phyloP scores from a whole-genome alignment of 2,888 invertebrate genomes.

The Bombylius discolor region DNA sequence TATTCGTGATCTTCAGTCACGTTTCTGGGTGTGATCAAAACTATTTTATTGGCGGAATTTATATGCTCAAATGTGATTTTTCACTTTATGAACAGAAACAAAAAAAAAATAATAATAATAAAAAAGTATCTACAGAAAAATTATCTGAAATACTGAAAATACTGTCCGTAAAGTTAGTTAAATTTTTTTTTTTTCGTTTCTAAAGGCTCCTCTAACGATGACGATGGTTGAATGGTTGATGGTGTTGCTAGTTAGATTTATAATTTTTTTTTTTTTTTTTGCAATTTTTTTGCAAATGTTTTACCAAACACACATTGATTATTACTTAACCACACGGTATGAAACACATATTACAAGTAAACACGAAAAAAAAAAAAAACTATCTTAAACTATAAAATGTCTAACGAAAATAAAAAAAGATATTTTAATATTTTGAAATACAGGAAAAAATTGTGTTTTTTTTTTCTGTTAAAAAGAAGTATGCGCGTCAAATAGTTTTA shows the following conservation, averaged over 20 bases:
- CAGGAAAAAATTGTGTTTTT: no score
- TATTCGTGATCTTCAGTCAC: conserved; percentile 28
- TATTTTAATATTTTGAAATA: no score
- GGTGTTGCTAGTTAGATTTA: no score
- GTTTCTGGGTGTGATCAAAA: conserved; percentile 32
- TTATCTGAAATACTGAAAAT: no score
- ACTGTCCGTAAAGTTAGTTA: no score
- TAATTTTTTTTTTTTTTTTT: background rate
- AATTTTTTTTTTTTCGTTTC: background rate
- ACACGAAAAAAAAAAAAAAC: no score
- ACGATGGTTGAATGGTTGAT: background rate
- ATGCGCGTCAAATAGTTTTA: conserved; percentile 1
- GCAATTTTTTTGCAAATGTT: background rate
- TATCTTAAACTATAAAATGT: no score
- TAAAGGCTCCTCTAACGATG: background rate
- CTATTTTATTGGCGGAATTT: conserved; percentile 31
- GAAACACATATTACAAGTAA: background rate
- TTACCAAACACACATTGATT: background rate
- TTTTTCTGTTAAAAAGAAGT: background rate
- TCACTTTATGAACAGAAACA: conserved; percentile 4
- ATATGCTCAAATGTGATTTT: conserved; percentile 15
- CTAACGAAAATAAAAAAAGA: no score
- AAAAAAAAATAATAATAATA: no score
- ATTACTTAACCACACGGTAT: background rate
- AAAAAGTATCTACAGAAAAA: background rate